Conservation (phyloP, 2,113 vertebrate species). For the Pedionomus torquatus region DNA sequence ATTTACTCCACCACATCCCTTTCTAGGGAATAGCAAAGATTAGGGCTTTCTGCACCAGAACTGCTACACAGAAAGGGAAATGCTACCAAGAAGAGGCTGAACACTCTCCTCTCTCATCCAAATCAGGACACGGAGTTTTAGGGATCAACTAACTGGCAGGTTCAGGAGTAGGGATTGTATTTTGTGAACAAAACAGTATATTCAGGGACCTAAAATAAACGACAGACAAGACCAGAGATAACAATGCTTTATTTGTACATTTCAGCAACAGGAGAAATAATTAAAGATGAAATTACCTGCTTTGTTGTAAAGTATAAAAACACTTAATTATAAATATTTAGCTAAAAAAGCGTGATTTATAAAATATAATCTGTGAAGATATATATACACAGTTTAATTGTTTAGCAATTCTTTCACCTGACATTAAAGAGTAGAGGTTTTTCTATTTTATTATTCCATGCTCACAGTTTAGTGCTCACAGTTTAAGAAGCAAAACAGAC, state of each 20-base stretch:
- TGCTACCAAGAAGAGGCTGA: neutral
- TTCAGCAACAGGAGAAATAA: constrained; percentile 68
- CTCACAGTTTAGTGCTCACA: constrained; percentile 65
- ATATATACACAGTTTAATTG: constrained; percentile 62
- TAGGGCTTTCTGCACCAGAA: neutral
- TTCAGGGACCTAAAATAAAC: neutral
- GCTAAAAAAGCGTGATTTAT: constrained; percentile 70
- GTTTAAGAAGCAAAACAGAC: constrained; percentile 35
- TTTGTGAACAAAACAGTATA: neutral
- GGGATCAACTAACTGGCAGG: neutral
- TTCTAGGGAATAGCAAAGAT: neutral
- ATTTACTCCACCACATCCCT: neutral
- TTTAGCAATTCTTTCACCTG: constrained; percentile 56
- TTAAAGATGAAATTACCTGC: constrained; percentile 59
- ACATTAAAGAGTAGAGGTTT: constrained; percentile 45
- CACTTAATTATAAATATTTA: constrained; percentile 77
- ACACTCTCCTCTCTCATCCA: neutral
- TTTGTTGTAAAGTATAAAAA: constrained; percentile 74
- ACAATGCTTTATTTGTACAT: constrained; percentile 54
- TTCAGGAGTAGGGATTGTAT: neutral
- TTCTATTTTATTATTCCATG: constrained; percentile 43
- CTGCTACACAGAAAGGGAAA: neutral
- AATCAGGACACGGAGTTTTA: fast-evolving
- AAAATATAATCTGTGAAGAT: constrained; percentile 67
- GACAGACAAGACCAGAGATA: constrained; percentile 5